These are phyloP conservation scores for Eupithecia pulchellata DNA, from an alignment of 2,888 invertebrate species.

Conservation along the genomic window DNA sequence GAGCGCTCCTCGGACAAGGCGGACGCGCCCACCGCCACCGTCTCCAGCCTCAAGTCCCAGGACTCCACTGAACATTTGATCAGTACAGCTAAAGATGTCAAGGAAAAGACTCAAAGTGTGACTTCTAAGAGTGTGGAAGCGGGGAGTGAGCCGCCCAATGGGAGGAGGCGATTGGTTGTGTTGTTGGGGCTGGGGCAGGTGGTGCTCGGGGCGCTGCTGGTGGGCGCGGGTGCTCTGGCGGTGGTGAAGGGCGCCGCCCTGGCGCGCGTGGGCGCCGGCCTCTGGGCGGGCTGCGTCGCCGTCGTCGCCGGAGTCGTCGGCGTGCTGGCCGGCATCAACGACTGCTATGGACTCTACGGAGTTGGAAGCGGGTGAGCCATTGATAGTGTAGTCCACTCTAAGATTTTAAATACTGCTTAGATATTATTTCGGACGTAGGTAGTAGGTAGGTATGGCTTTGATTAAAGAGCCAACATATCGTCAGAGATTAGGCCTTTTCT, in stretches of 20 bases:
- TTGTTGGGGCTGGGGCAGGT: conserved; percentile 86
- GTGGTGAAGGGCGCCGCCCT: conserved; percentile 86
- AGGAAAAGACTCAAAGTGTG: conserved; percentile 63
- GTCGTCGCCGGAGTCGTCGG: conserved; percentile 87
- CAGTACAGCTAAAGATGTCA: conserved; percentile 56
- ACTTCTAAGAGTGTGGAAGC: conserved; percentile 77
- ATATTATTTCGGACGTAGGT: background rate
- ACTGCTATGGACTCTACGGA: conserved; percentile 79
- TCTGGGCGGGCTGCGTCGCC: conserved; percentile 88
- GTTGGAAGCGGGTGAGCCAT: conserved; percentile 63
- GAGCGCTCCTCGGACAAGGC: conserved; percentile 56
- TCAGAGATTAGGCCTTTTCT: background rate
- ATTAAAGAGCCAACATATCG: background rate
- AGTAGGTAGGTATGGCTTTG: background rate
- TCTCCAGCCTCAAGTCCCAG: conserved; percentile 80
- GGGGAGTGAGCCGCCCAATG: conserved; percentile 60
- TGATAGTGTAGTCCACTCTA: background rate
- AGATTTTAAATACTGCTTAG: too few species aligned
- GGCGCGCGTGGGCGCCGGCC: conserved; percentile 86
- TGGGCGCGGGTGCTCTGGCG: conserved; percentile 87
- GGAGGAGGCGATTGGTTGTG: conserved; percentile 72
- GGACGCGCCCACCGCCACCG: conserved; percentile 68
- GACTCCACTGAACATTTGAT: conserved; percentile 86
- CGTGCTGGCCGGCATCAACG: conserved; percentile 86
- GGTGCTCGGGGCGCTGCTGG: conserved; percentile 86